These are phyloP conservation scores for Leptobrachium ailaonicum DNA, from an alignment of 2,113 vertebrate genomes.

Conservation along the genomic window DNA sequence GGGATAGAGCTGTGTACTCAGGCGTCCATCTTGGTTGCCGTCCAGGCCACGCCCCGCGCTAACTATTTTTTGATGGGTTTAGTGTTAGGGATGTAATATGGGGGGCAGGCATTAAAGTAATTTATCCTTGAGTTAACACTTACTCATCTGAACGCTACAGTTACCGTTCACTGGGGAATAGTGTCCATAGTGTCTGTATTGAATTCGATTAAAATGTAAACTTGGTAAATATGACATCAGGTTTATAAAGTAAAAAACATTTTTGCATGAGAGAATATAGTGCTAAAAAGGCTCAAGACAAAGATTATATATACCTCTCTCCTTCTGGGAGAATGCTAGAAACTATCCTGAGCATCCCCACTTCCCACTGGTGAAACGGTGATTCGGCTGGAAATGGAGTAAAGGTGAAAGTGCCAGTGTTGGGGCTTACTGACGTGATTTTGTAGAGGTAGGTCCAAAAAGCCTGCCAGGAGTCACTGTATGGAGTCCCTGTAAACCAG, in stretches of 20 bases:
- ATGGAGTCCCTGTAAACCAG: constrained; percentile 64
- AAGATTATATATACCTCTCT: constrained; percentile 63
- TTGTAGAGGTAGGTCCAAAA: constrained; percentile 85
- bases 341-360: constrained; percentile 78
- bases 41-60: too few species aligned
- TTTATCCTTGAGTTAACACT: too few species aligned
- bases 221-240: too few species aligned
- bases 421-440: constrained; percentile 65
- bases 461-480: constrained; percentile 69
- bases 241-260: background rate
- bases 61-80: too few species aligned
- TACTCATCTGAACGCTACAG: too few species aligned
- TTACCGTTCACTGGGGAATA: too few species aligned
- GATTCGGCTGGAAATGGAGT: constrained; percentile 64
- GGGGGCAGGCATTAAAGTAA: too few species aligned
- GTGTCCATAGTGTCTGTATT: too few species aligned
- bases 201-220: too few species aligned
- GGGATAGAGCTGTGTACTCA: too few species aligned
- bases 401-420: constrained; percentile 78
- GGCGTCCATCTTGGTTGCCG: too few species aligned
- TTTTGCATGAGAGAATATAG: background rate
- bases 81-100: too few species aligned
- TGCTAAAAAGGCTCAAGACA: background rate
- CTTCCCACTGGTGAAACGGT: constrained; percentile 68
- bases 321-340: constrained; percentile 60